Evolutionary conservation across 2,888 invertebrate genomes (phyloP).

Genomic region (Perizoma flavofasciatum): DNA sequence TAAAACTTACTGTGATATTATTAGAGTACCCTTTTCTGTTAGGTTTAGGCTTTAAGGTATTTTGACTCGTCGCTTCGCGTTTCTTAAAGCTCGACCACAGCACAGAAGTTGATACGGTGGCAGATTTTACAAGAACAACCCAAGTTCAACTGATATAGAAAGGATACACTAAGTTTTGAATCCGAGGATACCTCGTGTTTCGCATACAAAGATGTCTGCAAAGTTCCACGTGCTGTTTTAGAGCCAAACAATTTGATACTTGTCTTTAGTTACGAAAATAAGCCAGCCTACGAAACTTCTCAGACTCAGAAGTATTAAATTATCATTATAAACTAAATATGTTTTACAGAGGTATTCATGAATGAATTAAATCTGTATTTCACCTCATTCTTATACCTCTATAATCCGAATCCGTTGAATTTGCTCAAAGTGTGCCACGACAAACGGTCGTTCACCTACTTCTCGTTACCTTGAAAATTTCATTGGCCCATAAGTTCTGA

Average conservation of each 20-base stretch:
- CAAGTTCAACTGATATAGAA: conserved; percentile 4
- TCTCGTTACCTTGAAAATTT: no score
- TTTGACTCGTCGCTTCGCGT: neutral
- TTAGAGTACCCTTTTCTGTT: no score
- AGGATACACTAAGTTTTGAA: conserved; percentile 10
- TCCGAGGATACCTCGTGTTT: conserved; percentile 19
- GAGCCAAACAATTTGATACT: conserved; percentile 23
- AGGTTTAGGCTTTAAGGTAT: neutral
- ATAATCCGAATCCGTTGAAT: no score
- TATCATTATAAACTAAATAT: no score
- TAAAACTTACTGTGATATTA: no score
- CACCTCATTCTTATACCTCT: no score
- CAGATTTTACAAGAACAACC: conserved; percentile 10
- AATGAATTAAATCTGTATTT: no score
- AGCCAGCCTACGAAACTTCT: neutral
- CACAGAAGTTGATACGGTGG: conserved; percentile 8
- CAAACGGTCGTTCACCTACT: no score
- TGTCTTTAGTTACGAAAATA: neutral
- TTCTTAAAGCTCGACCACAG: neutral
- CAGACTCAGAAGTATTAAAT: no score
- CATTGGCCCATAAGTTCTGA: no score
- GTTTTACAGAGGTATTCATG: no score
- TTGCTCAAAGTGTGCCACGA: no score
- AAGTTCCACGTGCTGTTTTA: conserved; percentile 25
- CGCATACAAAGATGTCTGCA: conserved; percentile 28